phyloP scores from a whole-genome alignment of 2,888 invertebrate species.

The Acrobasis repandana region DNA sequence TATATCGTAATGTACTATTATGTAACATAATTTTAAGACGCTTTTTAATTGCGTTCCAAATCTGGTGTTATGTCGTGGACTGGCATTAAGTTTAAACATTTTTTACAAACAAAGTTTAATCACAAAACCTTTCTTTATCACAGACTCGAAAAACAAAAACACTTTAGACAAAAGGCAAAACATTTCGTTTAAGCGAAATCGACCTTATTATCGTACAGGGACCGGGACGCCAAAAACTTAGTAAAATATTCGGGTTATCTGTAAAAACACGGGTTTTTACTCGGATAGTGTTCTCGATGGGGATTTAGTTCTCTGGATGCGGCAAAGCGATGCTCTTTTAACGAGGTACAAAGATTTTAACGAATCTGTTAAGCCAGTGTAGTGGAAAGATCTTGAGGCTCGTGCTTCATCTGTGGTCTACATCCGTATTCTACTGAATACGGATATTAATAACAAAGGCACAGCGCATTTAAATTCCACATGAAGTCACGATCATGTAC shows the following conservation, averaged over 20 bases:
- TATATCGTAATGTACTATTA: too few species aligned
- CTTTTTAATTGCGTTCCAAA: too few species aligned
- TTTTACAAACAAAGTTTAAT: neutral
- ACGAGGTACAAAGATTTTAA: neutral
- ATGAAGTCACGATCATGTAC: too few species aligned
- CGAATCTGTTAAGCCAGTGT: neutral
- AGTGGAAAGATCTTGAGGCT: neutral
- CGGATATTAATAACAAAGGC: too few species aligned
- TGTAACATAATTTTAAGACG: too few species aligned
- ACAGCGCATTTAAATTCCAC: too few species aligned
- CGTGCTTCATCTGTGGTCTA: too few species aligned
- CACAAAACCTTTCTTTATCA: conserved; percentile 5
- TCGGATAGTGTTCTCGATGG: conserved; percentile 28
- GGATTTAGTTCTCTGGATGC: neutral
- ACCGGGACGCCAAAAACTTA: conserved; percentile 7
- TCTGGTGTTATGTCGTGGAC: too few species aligned
- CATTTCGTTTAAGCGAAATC: neutral
- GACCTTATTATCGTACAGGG: conserved; percentile 4
- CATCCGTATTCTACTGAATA: too few species aligned
- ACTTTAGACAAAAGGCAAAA: neutral
- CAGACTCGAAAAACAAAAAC: neutral
- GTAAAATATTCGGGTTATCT: conserved; percentile 20
- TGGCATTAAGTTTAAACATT: neutral
- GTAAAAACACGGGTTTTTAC: conserved; percentile 28
- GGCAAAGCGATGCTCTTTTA: neutral